A percentile compares a stretch with the other conserved stretches of the same genome.
These are phyloP conservation scores for Agrotis ipsilon DNA, from an alignment of 2,888 invertebrate genomes.

Conservation along the genomic window DNA sequence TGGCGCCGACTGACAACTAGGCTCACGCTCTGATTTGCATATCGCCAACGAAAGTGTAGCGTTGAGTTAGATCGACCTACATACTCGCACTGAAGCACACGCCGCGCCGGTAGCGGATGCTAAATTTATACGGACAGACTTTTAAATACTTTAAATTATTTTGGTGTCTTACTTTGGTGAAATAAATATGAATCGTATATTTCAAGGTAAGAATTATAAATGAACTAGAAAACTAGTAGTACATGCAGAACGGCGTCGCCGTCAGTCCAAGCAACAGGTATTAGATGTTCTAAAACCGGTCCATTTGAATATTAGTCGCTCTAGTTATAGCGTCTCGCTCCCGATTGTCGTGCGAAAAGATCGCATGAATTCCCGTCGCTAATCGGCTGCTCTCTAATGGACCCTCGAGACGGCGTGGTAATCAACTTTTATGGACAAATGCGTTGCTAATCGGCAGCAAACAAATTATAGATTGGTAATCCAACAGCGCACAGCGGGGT, in stretches of 20 bases:
- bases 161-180: slow-evolving; percentile 37
- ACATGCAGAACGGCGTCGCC: slow-evolving; percentile 73
- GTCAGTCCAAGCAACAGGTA: slow-evolving; percentile 65
- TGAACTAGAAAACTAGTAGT: slow-evolving; percentile 72
- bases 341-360: slow-evolving; percentile 88
- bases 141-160: slow-evolving; percentile 28
- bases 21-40: slow-evolving; percentile 88
- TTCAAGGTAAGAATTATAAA: slow-evolving; percentile 67
- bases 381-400: slow-evolving; percentile 79
- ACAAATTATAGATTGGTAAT: slow-evolving; percentile 81
- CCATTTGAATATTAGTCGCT: slow-evolving; percentile 87
- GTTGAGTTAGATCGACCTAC: slow-evolving; percentile 79
- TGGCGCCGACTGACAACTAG: slow-evolving; percentile 70
- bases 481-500: slow-evolving; percentile 70
- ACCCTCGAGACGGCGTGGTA: slow-evolving; percentile 79
- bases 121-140: slow-evolving; percentile 46
- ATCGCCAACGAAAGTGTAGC: slow-evolving; percentile 87
- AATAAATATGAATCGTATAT: slow-evolving; percentile 57
- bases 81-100: slow-evolving; percentile 62
- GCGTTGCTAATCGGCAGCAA: slow-evolving; percentile 83
- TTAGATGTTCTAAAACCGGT: slow-evolving; percentile 78
- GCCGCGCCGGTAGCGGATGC: slow-evolving; percentile 46
- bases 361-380: slow-evolving; percentile 78
- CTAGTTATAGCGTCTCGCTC: slow-evolving; percentile 86
- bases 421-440: slow-evolving; percentile 80